Evolutionary conservation across 2,888 invertebrate species (phyloP).

Genomic region (Callosobruchus maculatus): DNA sequence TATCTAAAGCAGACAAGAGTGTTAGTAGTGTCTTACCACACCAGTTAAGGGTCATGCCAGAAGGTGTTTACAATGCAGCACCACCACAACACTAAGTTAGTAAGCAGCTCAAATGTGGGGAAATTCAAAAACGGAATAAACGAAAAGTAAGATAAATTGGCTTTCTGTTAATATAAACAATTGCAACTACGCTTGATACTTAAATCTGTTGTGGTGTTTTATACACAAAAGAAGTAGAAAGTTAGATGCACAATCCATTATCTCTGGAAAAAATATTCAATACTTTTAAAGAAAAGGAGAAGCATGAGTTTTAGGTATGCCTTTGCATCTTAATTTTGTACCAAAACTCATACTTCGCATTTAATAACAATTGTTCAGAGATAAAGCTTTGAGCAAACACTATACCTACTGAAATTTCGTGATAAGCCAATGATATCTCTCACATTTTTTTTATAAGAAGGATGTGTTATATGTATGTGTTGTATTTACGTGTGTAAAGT

Average conservation of each 20-base stretch:
- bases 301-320: too few species aligned
- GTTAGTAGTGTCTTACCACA: conserved; percentile 9
- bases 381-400: not conserved
- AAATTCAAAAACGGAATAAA: not conserved
- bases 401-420: not conserved
- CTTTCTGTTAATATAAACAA: not conserved
- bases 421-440: not conserved
- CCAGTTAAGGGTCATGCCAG: conserved; percentile 14
- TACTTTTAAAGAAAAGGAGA: too few species aligned
- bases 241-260: too few species aligned
- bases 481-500: not conserved
- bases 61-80: conserved; percentile 21
- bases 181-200: not conserved
- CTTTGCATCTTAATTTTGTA: too few species aligned
- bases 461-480: not conserved
- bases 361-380: not conserved
- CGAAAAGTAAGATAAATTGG: not conserved
- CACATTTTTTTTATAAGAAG: not conserved
- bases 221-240: not conserved
- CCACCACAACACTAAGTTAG: conserved; percentile 31
- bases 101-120: conserved; percentile 29
- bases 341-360: too few species aligned
- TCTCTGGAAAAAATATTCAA: too few species aligned
- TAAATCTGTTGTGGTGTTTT: not conserved
- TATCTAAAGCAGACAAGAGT: not conserved